Percentiles rank a stretch among this genome's conserved stretches.
Conservation (phyloP, 2,797 vertebrate species). For the Morus bassanus region DNA sequence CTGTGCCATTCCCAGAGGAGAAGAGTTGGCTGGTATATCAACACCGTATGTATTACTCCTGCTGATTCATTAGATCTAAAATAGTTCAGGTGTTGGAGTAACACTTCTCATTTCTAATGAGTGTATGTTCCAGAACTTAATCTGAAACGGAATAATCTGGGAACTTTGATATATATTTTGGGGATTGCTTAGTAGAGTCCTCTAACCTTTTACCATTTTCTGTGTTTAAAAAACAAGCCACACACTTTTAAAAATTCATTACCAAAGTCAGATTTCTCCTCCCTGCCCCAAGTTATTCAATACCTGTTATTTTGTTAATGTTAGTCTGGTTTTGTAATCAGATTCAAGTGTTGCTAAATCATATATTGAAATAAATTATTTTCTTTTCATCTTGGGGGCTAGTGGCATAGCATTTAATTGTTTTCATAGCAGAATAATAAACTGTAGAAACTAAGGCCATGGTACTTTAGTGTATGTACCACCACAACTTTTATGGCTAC, state of each 20-base stretch:
- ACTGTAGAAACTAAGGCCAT: neutral
- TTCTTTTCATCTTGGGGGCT: neutral
- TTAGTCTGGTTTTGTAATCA: neutral
- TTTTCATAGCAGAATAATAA: neutral
- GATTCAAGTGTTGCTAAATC: neutral
- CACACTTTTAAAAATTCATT: neutral
- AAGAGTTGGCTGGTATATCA: neutral
- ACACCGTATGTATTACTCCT: neutral
- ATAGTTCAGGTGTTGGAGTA: neutral
- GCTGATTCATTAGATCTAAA: slow-evolving; percentile 19
- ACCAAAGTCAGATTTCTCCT: neutral
- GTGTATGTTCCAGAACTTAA: neutral
- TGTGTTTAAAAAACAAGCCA: neutral
- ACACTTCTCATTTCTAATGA: neutral
- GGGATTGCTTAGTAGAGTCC: neutral
- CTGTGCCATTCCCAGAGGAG: neutral
- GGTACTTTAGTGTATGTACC: neutral
- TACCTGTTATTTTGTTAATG: neutral
- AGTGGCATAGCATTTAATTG: neutral
- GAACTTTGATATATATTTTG: neutral
- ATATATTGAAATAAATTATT: neutral
- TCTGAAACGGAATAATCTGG: neutral
- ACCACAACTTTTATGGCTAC: neutral
- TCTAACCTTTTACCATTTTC: neutral
- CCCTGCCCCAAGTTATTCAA: neutral